phyloP scores from a whole-genome alignment of 2,797 vertebrate genomes.

The Acomys russatus region DNA sequence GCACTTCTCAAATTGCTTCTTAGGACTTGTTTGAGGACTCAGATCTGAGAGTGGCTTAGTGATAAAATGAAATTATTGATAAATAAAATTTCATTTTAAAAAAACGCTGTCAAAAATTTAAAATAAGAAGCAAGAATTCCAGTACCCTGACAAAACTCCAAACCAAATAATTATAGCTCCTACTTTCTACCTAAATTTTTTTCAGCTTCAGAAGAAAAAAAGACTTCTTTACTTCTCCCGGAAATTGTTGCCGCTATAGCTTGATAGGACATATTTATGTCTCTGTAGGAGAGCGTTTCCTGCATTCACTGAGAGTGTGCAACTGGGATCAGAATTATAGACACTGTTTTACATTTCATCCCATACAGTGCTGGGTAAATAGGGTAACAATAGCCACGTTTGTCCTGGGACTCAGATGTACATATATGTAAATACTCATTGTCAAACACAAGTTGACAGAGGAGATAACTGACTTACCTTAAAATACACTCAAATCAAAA shows the following conservation, averaged over 20 bases:
- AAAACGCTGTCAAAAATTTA: no score
- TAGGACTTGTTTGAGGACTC: no score
- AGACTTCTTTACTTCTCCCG: conserved; percentile 71
- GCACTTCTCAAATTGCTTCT: conserved; percentile 41
- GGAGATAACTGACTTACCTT: not conserved
- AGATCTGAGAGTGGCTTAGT: no score
- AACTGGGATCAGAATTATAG: conserved; percentile 22
- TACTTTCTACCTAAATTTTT: conserved; percentile 72
- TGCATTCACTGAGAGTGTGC: not conserved
- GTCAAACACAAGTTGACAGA: not conserved
- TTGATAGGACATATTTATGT: not conserved
- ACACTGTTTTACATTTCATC: not conserved
- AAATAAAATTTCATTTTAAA: no score
- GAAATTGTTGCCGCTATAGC: conserved; percentile 35
- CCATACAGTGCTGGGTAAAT: not conserved
- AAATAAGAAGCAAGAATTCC: conserved; percentile 78
- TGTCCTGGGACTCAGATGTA: conserved; percentile 10
- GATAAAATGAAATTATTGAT: no score
- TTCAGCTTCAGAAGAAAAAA: conserved; percentile 78
- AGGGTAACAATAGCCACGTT: not conserved
- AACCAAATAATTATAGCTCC: conserved; percentile 80
- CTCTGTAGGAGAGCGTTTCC: not conserved
- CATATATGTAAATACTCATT: not conserved
- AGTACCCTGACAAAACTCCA: conserved; percentile 75
- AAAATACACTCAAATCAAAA: conserved; percentile 38